phyloP scores from a whole-genome alignment of 2,888 invertebrate species.

The Clistopyga incitator region DNA sequence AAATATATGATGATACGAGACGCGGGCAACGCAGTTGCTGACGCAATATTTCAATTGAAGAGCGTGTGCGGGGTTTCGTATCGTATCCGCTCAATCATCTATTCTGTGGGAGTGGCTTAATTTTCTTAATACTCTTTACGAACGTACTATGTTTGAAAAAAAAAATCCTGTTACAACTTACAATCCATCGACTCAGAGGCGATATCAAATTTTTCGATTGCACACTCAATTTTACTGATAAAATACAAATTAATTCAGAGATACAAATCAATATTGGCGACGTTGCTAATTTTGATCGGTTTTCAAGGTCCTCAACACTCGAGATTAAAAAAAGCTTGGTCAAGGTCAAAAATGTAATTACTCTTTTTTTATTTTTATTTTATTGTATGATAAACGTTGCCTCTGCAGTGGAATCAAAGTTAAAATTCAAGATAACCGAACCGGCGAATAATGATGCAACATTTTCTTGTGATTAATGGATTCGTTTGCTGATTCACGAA shows the following conservation, averaged over 20 bases:
- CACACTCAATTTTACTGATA: conserved; percentile 57
- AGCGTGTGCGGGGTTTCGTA: not conserved
- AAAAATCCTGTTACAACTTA: not conserved
- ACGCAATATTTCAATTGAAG: not conserved
- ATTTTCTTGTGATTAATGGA: not conserved
- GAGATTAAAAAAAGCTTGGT: too few relatives aligned
- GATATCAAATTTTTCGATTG: conserved; percentile 77
- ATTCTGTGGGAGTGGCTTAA: not conserved
- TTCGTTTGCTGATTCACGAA: not conserved
- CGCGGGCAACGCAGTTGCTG: not conserved
- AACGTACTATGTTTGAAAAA: not conserved
- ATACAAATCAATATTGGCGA: too few relatives aligned
- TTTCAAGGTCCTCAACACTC: too few relatives aligned
- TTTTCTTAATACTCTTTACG: not conserved
- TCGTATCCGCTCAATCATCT: not conserved
- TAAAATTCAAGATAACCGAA: not conserved
- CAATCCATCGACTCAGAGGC: conserved; percentile 79
- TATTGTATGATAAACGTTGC: not conserved
- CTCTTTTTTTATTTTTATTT: not conserved
- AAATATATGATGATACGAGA: not conserved
- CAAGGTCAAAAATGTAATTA: too few relatives aligned
- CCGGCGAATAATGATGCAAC: not conserved
- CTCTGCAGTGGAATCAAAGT: too few relatives aligned
- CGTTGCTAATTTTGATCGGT: too few relatives aligned
- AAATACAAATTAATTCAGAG: not conserved